Evolutionary conservation across 1,140 invertebrate genomes (phyloP), one percentile per base, ranked within the genome.

Genomic region (Meloidogyne hapla): DNA sequence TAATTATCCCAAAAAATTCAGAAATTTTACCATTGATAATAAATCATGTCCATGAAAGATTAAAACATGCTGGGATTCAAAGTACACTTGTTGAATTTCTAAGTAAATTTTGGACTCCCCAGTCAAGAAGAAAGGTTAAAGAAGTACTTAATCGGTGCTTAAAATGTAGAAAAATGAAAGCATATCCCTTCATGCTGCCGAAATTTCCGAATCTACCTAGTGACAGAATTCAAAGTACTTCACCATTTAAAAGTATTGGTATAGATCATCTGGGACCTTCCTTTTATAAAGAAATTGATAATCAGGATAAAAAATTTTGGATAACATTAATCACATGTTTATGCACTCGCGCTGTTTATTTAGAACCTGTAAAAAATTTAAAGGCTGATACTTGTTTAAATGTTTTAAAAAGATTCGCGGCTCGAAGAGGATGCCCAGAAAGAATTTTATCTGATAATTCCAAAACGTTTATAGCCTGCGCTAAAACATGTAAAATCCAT

Each of bases 361-460:
- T 77, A 9, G 76, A 77, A 28, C 23, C 65, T 0, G 62, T 77
- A 0, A 15, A 25, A 25, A 28, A 79, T n/a, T n/a, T 77, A 4
- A 79, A 21, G 3, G 64, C 76, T 1, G 26, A 25, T 23, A 61
- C 56, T 40, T 77, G 79, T 61, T 10, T 77, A 12, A 65, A 63
- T 13, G 76, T 64, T 18, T 78, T 77, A 12, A 38, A 62, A 40
- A 38, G 76, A 65, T 77, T 77, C 1, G 26, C 40, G 1, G 15
- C 26, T 33, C 38, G 76, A 9, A 21, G 76, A 69, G 76, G 76
- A 13, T 25, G 21, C 1, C 76, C 76, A 23, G n/a, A 21, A 67
- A 65, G 28, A 4, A 68, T 77, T 23, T 26, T 77, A 3, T 45
- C 56, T 26, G 76, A 77, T 40, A 77, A 77, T 56, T 77, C 28